A percentile compares a stretch with the other conserved stretches of the same genome.
phyloP scores from a whole-genome alignment of 2,113 vertebrate species.

The Indri indri region DNA sequence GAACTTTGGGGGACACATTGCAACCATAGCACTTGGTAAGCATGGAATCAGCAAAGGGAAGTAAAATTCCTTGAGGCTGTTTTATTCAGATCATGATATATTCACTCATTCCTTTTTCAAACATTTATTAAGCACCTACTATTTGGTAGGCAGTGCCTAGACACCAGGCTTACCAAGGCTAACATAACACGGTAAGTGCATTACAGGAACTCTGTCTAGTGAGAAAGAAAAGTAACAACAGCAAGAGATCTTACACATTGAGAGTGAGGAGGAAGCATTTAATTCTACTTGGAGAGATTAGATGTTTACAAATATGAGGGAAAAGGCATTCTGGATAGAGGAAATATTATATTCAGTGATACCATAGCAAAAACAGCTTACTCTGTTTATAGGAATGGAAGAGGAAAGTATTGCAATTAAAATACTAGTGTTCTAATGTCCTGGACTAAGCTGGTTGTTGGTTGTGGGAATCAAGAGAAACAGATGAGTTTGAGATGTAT shows the following conservation, averaged over 20 bases:
- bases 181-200: not conserved
- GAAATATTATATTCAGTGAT: not conserved
- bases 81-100: not conserved
- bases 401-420: not conserved
- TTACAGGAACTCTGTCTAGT: not conserved
- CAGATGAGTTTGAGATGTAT: not conserved
- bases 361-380: not conserved
- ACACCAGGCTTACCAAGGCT: not conserved
- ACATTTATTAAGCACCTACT: not conserved
- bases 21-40: not conserved
- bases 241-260: not conserved
- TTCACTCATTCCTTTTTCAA: not conserved
- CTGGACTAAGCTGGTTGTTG: not conserved
- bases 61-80: not conserved
- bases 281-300: conserved; percentile 48
- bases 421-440: not conserved
- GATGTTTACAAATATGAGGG: conserved; percentile 35
- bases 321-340: not conserved
- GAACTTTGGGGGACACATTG: too few relatives aligned
- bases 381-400: not conserved
- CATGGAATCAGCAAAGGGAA: not conserved
- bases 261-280: conserved; percentile 53
- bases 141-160: not conserved
- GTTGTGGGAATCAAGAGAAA: not conserved
- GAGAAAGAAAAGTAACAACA: conserved; percentile 44